A percentile compares a stretch with the other conserved stretches of the same genome.
Evolutionary conservation across 2,113 vertebrate genomes (phyloP).

Genomic region (Delphinapterus leucas): DNA sequence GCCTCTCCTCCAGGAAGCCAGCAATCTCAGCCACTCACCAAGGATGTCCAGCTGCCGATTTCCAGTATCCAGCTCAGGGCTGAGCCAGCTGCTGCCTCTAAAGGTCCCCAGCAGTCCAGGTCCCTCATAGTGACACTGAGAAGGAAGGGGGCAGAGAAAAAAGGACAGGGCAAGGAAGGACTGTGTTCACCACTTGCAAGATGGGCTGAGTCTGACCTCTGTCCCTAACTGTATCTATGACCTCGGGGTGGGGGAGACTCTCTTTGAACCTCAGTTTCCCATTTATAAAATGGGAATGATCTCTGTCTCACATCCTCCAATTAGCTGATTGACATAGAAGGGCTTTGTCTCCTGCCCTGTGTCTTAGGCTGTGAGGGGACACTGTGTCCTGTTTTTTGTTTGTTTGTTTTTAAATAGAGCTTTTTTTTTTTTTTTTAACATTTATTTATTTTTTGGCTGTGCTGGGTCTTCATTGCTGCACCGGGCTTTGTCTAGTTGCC

Average conservation of each 20-base stretch:
- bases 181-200: background rate
- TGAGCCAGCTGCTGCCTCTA: constrained; percentile 80
- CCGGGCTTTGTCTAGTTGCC: too few relatives aligned
- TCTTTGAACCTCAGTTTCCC: background rate
- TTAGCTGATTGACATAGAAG: background rate
- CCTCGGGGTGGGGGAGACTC: background rate
- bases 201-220: background rate
- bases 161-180: background rate
- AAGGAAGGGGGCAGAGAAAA: background rate
- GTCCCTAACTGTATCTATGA: background rate
- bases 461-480: too few relatives aligned
- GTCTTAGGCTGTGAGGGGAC: background rate
- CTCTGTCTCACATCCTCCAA: background rate
- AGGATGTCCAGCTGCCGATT: constrained; percentile 81
- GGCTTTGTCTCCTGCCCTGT: background rate
- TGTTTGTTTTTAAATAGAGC: too few relatives aligned
- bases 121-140: constrained; percentile 85
- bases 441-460: too few relatives aligned
- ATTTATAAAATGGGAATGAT: background rate
- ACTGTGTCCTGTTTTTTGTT: background rate
- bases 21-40: constrained; percentile 75
- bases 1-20: constrained; percentile 32
- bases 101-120: constrained; percentile 74
- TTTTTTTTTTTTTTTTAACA: too few relatives aligned
- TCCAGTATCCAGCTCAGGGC: constrained; percentile 80